Evolutionary conservation across 1,140 invertebrate genomes (phyloP).

Genomic region (Andrena cerasifolii): DNA sequence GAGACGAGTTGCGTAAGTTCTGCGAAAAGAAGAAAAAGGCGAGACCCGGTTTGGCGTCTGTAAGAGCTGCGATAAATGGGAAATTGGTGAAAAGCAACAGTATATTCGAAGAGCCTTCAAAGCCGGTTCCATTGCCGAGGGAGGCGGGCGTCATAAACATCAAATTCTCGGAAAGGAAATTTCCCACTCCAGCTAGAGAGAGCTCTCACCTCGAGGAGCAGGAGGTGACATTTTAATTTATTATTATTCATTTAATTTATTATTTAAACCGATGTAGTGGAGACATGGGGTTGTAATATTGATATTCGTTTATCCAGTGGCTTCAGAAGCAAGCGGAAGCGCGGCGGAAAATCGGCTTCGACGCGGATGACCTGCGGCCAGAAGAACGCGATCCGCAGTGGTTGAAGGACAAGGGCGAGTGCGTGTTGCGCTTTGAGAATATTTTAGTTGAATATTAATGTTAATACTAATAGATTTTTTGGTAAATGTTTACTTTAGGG

Average conservation of each 20-base stretch:
- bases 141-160: slow-evolving; percentile 85
- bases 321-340: slow-evolving; percentile 90
- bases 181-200: slow-evolving; percentile 92
- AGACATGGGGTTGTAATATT: neutral
- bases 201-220: slow-evolving; percentile 88
- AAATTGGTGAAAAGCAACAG: slow-evolving; percentile 59
- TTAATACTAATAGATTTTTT: too few species aligned
- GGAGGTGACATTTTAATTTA: slow-evolving; percentile 83
- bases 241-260: neutral
- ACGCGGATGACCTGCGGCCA: slow-evolving; percentile 88
- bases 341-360: slow-evolving; percentile 87
- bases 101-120: slow-evolving; percentile 65
- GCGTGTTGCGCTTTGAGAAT: slow-evolving; percentile 70
- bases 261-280: neutral
- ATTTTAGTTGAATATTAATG: too few species aligned
- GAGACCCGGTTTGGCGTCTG: slow-evolving; percentile 58
- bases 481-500: too few species aligned
- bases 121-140: slow-evolving; percentile 84
- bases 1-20: slow-evolving; percentile 38
- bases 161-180: slow-evolving; percentile 89
- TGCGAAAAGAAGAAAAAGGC: slow-evolving; percentile 30
- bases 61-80: slow-evolving; percentile 62
- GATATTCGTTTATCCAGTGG: slow-evolving; percentile 83
- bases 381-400: slow-evolving; percentile 93
- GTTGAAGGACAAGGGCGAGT: slow-evolving; percentile 92